Evolutionary conservation across 2,888 invertebrate species (phyloP), one percentile per base, ranked within the genome.

Genomic region (Eumacrocentrus americanus): DNA sequence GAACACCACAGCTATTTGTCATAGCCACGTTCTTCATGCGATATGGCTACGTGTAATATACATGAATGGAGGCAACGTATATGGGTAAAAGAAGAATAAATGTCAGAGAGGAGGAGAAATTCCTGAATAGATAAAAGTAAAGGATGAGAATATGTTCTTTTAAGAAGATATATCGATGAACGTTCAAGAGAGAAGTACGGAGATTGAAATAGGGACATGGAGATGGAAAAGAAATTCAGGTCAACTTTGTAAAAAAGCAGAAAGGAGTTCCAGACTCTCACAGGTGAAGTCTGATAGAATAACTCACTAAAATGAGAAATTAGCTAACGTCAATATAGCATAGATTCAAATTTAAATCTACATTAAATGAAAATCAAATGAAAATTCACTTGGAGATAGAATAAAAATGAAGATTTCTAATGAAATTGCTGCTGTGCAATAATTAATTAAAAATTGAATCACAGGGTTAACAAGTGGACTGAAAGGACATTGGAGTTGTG

Each of bases 1-100:
- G 35, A 29, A 50, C 29, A 16, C 50, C 51, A 9, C 22, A 23
- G 51, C n/a, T 7, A 52, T 52, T 52, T 52, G 38, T 52, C 51
- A 52, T 52, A 20, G 22, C 16, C 22, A 23, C 4, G 38, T 38
- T 38, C 20, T 16, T 18, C 20, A 20, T 52, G 38, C n/a, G n/a
- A n/a, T n/a, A n/a, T n/a, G n/a, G n/a, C n/a, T n/a, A n/a, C n/a
- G n/a, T n/a, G n/a, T n/a, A n/a, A n/a, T n/a, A 18, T 35, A 22
- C 1, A 22, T n/a, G n/a, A 35, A 37, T 20, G 38, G 14, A 23
- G 4, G 22, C 12, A 5, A 14, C 22, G 23, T 2, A 22, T 23
- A 46, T 46, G n/a, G 3, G 14, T 7, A 18, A 46, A 11, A 4
- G n/a, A 23, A 12, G n/a, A 4, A 46, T n/a, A 12, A 12, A 46